Evolutionary conservation across 1,140 invertebrate genomes (phyloP), one percentile per base, ranked within the genome.

Genomic region (Anoplophora glabripennis): DNA sequence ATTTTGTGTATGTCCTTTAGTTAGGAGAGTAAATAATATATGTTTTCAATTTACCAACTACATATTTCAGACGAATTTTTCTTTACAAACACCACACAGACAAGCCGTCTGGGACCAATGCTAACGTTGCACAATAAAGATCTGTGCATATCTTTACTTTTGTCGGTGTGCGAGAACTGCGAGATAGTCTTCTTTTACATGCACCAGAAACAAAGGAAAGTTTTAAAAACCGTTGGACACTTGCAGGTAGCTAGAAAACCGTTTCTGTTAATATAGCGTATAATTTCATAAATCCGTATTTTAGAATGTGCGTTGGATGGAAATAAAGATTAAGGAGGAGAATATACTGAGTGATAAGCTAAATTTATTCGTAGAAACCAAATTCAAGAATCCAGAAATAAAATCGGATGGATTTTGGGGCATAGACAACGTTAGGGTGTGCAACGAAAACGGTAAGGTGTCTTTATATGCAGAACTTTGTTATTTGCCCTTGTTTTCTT

Each of bases 51-150:
- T 2, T 41, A 7, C n/a, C n/a, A 41, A 41, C 3, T 35, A n/a
- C n/a, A n/a, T n/a, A 17, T 62, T 68, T 51, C 35, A 69, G 67
- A 67, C 42, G 44, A 63, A 14, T 69, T 67, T 49, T 60, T 69
- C 42, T 69, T 62, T 44, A 69, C 67, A 33, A 64, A 54, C 38
- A 63, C 54, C 3, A 28, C 45, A 0, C 62, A 65, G 42, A 69
- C 59, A n/a, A 63, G 59, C 0, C 53, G 65, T 36, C 15, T 69
- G 14, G 67, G 67, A 1, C 67, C 67, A 4, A 44, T 53, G 10
- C 17, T 67, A 8, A 18, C 57, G 12, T 59, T 61, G 1, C 34
- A 42, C 9, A 65, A 57, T 9, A 62, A 67, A 37, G 54, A 65
- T 55, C 41, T 69, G n/a, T 69, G 67, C 45, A 45, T 69, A 35